These are phyloP conservation scores for Berghia stephanieae DNA, from an alignment of 1,140 invertebrate genomes.

Conservation along the genomic window DNA sequence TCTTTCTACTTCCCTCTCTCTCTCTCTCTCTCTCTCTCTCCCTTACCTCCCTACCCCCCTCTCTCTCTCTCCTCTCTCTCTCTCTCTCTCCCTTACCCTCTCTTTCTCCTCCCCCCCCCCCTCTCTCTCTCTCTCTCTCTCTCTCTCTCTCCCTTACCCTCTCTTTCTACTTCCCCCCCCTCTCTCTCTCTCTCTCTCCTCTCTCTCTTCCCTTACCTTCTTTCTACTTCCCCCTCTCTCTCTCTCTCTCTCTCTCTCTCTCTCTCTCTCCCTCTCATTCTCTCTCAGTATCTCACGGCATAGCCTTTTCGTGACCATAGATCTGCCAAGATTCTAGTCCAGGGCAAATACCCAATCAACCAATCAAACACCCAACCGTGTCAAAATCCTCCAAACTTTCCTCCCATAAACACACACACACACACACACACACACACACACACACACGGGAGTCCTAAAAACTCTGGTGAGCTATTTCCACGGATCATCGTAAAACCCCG, in stretches of 20 bases:
- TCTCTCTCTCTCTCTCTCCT: neutral
- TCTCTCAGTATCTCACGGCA: neutral
- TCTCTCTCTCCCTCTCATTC: neutral
- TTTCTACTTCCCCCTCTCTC: neutral
- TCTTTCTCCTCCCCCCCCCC: neutral
- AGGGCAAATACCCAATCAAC: neutral
- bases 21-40: neutral
- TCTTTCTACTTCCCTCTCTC: neutral
- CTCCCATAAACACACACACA: neutral
- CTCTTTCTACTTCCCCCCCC: neutral
- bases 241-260: neutral
- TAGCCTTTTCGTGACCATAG: neutral
- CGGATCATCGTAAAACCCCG: no score
- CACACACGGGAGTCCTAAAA: no score
- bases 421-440: neutral
- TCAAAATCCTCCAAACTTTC: no score
- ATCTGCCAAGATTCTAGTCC: neutral
- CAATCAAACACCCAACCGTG: no score
- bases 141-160: constrained; percentile 9
- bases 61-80: neutral
- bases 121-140: neutral
- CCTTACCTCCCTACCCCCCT: neutral
- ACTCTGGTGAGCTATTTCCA: no score
- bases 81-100: neutral
- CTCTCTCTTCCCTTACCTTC: neutral